Base-by-base conservation (phyloP, 2,888 invertebrate genomes). In the Synanthedon formicaeformis region DNA sequence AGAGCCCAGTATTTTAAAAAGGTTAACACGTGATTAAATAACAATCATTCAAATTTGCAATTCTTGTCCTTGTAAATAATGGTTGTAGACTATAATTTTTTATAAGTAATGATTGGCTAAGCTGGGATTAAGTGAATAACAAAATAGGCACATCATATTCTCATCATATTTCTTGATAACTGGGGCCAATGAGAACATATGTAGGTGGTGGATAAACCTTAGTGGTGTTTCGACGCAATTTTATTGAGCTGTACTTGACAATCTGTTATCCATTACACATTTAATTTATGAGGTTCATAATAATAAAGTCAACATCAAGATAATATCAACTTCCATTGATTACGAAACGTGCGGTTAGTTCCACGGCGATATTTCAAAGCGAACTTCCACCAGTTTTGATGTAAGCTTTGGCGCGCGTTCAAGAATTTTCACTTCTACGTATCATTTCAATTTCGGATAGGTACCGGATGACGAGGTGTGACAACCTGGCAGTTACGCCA, bases 341-440 rank as follows among this genome's bases (percentile, higher is more conserved):
- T n/a, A 13, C 14, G 13, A 13, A 45, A 45, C n/a, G 45, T 14
- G 45, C 6, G 13, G 12, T 45, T 45, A 45, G 13, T 45, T 45
- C 45, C 45, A 13, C 13, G 14, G 14, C n/a, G 45, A 45, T 45
- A 45, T 45, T 45, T 45, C 45, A 45, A 45, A 45, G n/a, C n/a
- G 14, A 45, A 13, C n/a, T 45, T 45, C 12, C 14, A 14, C n/a
- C 48, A 50, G 55, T 54, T 57, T 54, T 57, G 59, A 58, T 58
- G 59, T 53, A 56, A 62, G 52, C 61, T 62, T 65, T 73, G 71
- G 73, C 71, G 69, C 55, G 55, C 49, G 53, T 56, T 65, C 71
- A 69, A 60, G 61, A 65, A 65, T 66, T 55, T 52, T 52, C 59
- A n/a, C 11, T 60, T 52, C 56, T 55, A 55, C 56, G 54, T 63